Evolutionary conservation across 2,888 invertebrate genomes (phyloP).

Genomic region (Prosopocoilus inquinatus): DNA sequence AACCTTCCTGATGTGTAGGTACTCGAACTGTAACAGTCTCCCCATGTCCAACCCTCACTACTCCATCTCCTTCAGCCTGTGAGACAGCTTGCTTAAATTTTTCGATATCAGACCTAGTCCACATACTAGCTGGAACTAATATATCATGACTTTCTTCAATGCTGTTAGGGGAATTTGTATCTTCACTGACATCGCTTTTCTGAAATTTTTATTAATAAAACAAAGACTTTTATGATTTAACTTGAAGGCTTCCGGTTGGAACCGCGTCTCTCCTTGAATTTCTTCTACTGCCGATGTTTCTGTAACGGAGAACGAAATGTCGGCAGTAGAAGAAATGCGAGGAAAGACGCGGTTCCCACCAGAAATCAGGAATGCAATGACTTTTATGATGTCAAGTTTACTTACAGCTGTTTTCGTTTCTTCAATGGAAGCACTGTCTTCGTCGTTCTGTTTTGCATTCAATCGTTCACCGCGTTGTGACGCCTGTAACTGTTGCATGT

Average conservation of each 20-base stretch:
- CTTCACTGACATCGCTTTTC: constrained; percentile 21
- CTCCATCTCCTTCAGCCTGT: constrained; percentile 77
- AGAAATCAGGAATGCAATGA: no score
- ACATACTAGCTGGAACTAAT: constrained; percentile 83
- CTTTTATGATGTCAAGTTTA: neutral
- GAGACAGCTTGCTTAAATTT: constrained; percentile 88
- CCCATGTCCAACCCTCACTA: constrained; percentile 92
- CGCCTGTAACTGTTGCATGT: constrained; percentile 88
- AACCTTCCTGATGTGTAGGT: constrained; percentile 92
- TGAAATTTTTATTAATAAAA: constrained; percentile 9
- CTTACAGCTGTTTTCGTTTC: neutral
- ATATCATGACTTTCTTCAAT: constrained; percentile 36
- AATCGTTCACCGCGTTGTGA: constrained; percentile 44
- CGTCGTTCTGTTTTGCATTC: constrained; percentile 25
- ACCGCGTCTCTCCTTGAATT: no score
- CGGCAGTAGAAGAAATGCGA: no score
- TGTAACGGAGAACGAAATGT: no score
- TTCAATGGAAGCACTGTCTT: neutral
- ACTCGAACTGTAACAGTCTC: constrained; percentile 96
- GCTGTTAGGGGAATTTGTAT: constrained; percentile 14
- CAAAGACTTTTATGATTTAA: neutral
- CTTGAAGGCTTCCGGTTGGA: no score
- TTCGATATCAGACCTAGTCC: constrained; percentile 86
- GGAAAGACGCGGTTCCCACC: no score
- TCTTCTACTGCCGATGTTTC: no score